These are phyloP conservation scores for Chalcosyrphus nemorum DNA, from an alignment of 2,888 invertebrate genomes.

Conservation along the genomic window DNA sequence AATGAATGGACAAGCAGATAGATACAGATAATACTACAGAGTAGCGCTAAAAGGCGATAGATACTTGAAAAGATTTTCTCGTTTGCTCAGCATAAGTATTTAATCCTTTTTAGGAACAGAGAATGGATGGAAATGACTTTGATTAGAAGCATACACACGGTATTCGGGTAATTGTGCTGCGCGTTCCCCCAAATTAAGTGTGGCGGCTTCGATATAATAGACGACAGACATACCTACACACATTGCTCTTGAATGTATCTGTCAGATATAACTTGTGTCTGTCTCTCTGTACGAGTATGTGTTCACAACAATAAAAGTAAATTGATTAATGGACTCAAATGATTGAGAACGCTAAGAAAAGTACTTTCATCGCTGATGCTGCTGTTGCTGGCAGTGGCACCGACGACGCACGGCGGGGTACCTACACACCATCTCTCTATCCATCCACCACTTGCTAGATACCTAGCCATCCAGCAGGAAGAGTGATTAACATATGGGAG, in stretches of 20 bases:
- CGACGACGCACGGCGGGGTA: slow-evolving; percentile 25
- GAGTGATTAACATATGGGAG: slow-evolving; percentile 32
- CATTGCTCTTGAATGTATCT: slow-evolving; percentile 8
- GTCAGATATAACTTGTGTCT: slow-evolving; percentile 47
- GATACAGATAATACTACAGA: slow-evolving; percentile 51
- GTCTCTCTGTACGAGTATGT: slow-evolving; percentile 45
- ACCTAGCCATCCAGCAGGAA: slow-evolving; percentile 15
- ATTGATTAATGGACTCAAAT: slow-evolving; percentile 82
- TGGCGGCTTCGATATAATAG: slow-evolving; percentile 51
- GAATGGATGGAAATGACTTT: slow-evolving; percentile 38
- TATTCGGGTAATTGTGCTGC: slow-evolving; percentile 56
- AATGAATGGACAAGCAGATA: slow-evolving; percentile 62
- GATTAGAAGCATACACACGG: slow-evolving; percentile 42
- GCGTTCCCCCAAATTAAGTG: slow-evolving; percentile 68
- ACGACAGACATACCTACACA: slow-evolving; percentile 22
- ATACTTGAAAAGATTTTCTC: slow-evolving; percentile 60
- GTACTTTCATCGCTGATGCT: slow-evolving; percentile 59
- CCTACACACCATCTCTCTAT: too few relatives aligned
- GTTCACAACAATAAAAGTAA: slow-evolving; percentile 75
- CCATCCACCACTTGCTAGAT: not conserved
- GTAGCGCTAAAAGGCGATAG: slow-evolving; percentile 64
- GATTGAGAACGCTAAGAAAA: slow-evolving; percentile 77
- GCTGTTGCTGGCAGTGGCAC: slow-evolving; percentile 42
- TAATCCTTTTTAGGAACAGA: slow-evolving; percentile 59
- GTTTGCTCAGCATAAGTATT: slow-evolving; percentile 64